Percentiles rank a stretch among this genome's conserved stretches.
These are phyloP conservation scores for Nymphalis c-album DNA, from an alignment of 2,888 invertebrate species.

Conservation along the genomic window DNA sequence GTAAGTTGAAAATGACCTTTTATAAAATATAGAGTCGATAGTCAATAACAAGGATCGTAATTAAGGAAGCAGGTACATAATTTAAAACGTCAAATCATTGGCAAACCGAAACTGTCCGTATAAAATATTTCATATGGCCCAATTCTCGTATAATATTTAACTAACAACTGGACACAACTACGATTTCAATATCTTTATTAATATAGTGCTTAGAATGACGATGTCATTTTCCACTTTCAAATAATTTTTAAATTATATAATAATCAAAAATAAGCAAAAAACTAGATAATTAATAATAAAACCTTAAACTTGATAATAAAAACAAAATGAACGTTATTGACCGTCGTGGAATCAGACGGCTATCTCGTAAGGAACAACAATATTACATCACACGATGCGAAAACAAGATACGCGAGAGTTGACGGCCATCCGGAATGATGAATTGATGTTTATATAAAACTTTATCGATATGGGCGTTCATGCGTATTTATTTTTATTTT, in stretches of 20 bases:
- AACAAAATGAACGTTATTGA: constrained; percentile 1
- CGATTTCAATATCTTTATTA: background rate
- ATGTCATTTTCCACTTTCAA: too few species aligned
- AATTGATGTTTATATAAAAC: constrained; percentile 27
- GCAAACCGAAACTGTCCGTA: too few species aligned
- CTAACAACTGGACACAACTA: too few species aligned
- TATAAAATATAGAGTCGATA: too few species aligned
- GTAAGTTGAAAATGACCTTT: too few species aligned
- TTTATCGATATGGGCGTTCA: background rate
- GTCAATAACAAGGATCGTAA: too few species aligned
- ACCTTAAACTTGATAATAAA: constrained; percentile 18
- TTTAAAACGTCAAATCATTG: too few species aligned
- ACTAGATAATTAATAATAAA: background rate
- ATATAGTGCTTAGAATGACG: background rate
- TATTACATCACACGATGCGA: constrained; percentile 37
- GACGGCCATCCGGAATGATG: constrained; percentile 25
- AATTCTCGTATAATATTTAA: too few species aligned
- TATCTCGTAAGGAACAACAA: constrained; percentile 20
- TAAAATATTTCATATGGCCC: too few species aligned
- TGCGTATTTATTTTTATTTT: background rate
- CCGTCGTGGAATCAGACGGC: background rate
- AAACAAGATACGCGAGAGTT: constrained; percentile 28
- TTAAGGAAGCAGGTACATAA: too few species aligned
- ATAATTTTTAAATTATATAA: background rate
- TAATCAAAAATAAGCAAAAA: background rate